Conservation (phyloP, 2,113 vertebrate genomes). For the Ophiodon elongatus region DNA sequence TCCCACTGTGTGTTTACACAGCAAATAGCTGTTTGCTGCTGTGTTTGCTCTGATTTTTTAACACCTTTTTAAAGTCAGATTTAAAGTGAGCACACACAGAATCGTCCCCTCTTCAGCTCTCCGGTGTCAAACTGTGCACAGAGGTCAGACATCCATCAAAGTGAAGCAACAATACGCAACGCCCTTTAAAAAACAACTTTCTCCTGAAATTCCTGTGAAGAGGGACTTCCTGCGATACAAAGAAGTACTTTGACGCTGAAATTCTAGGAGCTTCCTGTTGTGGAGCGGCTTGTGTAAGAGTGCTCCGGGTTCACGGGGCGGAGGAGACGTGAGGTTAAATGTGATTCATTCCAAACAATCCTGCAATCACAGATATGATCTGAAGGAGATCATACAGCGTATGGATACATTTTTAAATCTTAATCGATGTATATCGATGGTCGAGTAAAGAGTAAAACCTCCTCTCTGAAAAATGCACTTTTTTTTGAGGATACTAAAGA, state of each 20-base stretch:
- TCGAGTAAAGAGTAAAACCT: too few relatives aligned
- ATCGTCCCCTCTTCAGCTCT: not conserved
- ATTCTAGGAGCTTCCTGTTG: not conserved
- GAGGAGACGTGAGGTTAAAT: too few relatives aligned
- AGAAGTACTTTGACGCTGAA: not conserved
- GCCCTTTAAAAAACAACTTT: not conserved
- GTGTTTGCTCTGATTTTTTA: too few relatives aligned
- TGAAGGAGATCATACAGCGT: not conserved
- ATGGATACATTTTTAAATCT: not conserved
- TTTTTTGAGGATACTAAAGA: too few relatives aligned
- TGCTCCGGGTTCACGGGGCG: too few relatives aligned
- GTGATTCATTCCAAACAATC: too few relatives aligned
- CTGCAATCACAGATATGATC: too few relatives aligned
- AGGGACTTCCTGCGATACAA: not conserved
- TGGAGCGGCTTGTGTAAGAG: not conserved
- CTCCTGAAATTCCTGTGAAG: not conserved
- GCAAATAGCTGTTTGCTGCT: too few relatives aligned
- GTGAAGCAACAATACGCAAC: not conserved
- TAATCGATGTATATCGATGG: not conserved
- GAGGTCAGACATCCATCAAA: not conserved
- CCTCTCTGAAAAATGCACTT: too few relatives aligned
- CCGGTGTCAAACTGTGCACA: not conserved
- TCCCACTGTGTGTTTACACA: too few relatives aligned
- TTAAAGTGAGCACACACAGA: not conserved
- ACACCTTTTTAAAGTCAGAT: not conserved